Base-by-base conservation (phyloP, 1,140 invertebrate genomes). In the Drosophila murphyi region DNA sequence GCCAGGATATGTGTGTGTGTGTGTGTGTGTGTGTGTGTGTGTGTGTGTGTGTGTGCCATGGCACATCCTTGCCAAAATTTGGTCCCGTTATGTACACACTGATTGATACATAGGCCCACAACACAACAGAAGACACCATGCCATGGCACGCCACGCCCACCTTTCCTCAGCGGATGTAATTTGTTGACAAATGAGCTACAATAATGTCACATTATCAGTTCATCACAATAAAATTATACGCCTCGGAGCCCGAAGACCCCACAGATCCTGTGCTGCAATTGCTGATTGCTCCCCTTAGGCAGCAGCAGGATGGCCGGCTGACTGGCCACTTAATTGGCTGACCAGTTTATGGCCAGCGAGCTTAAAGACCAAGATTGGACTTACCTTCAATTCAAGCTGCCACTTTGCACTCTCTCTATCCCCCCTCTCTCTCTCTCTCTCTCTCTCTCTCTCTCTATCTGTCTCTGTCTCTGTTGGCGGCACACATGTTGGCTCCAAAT, bases 191-290 rank as follows among this genome's bases (percentile, higher is more conserved):
- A 88, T 88, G 83, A 83, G 85, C 82, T 78, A 78, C 83, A 89
- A 89, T 88, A 88, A 88, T 88, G 83, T 88, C 85, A 89, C 85
- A 88, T 88, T 88, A 88, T 88, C 85, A 89, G 85, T 88, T 89
- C 85, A 88, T 88, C 85, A 89, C 85, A 88, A 88, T 89, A 83
- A 85, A 89, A 88, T 88, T 88, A 88, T 74, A 86, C 79, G 82
- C 64, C 74, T 74, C 60, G 54, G 29, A 55, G 75, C 39, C 48
- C 34, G 31, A 39, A 52, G 28, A 43, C 43, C 3, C 45, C 48
- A 1, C 12, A 55, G 51, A 37, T 55, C 8, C 63, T 43, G 54
- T 31, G 55, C 63, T 68, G 63, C 71, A 72, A 60, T 60, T 72
- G 63, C 55, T 72, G 71, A 72, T 68, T 72, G 71, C 48, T 54